Conservation (phyloP, 1,140 invertebrate species). For the Drosophila repletoides region DNA sequence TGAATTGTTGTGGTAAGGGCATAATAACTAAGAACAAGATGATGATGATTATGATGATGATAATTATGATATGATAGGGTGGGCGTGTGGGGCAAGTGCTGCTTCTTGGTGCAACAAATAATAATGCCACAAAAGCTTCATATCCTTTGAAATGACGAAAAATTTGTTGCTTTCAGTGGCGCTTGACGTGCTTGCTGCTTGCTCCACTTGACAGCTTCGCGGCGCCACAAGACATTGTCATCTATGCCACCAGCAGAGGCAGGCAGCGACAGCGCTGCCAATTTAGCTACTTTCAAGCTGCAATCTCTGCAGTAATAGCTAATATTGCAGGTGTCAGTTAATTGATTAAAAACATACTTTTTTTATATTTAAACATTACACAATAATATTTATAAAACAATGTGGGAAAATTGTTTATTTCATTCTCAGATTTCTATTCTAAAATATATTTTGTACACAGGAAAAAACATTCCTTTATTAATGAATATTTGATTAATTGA, state of each 20-base stretch:
- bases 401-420: too few relatives aligned
- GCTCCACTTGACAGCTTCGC: conserved; percentile 49
- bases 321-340: too few relatives aligned
- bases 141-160: conserved; percentile 72
- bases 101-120: conserved; percentile 43
- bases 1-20: conserved; percentile 2
- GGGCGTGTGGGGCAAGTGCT: conserved; percentile 12
- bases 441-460: too few relatives aligned
- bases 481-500: too few relatives aligned
- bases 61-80: conserved; percentile 3
- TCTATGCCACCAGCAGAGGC: not conserved
- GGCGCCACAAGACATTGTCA: conserved; percentile 38
- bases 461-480: too few relatives aligned
- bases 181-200: conserved; percentile 64
- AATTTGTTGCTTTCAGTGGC: conserved; percentile 62
- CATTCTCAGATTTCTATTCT: too few relatives aligned
- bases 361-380: too few relatives aligned
- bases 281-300: too few relatives aligned
- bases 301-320: too few relatives aligned
- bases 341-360: too few relatives aligned
- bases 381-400: too few relatives aligned
- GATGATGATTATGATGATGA: conserved; percentile 14
- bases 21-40: not conserved
- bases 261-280: not conserved
- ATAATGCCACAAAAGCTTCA: conserved; percentile 36